Base-by-base conservation (phyloP, 2,113 vertebrate species). In the Pterophyllum scalare region DNA sequence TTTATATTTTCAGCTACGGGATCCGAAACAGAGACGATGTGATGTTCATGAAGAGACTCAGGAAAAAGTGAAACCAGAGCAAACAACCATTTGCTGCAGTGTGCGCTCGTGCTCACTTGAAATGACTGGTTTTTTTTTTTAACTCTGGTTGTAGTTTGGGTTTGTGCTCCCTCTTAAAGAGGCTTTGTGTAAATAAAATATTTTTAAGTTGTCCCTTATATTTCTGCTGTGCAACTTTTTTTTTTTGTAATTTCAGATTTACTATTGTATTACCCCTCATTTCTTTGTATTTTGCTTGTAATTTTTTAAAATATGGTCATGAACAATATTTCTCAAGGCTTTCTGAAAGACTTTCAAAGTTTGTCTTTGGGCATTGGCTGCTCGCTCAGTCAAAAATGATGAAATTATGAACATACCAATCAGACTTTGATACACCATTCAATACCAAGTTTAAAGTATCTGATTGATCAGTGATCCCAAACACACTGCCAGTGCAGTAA, bases 21-120 rank as follows among this genome's bases (percentile, higher is more conserved):
- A 97, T 99, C 93, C 96, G 97, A 79, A 99, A 99, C 92, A 93
- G 98, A 88, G 98, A 98, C 4, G 98, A 99, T 85, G 98, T 99
- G 88, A 96, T 95, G 22, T 99, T 99, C 88, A 95, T 97, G 86
- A 99, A 99, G 94, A 98, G 96, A 80, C 96, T 99, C 40, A 96
- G 96, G 28, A 97, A 96, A 86, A 95, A 96, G 75, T 95, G 82
- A 96, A 62, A 43, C n/a, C 11, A 61, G 40, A 6, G 67, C 75
- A 56, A 13, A 11, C 1, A 24, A 35, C 2, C 1, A 4, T 5
- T 49, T 78, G 19, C 64, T 80, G 35, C 8, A 2, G 17, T 31
- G 59, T 62, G 5, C 11, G 3, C 13, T 22, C 28, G 38, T 59
- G 3, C 7, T 20, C 13, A 59, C 7, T 22, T 60, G 3, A 62